Evolutionary conservation across 2,888 invertebrate genomes (phyloP), one percentile per base, ranked within the genome.

Genomic region (Dryococelus australis): DNA sequence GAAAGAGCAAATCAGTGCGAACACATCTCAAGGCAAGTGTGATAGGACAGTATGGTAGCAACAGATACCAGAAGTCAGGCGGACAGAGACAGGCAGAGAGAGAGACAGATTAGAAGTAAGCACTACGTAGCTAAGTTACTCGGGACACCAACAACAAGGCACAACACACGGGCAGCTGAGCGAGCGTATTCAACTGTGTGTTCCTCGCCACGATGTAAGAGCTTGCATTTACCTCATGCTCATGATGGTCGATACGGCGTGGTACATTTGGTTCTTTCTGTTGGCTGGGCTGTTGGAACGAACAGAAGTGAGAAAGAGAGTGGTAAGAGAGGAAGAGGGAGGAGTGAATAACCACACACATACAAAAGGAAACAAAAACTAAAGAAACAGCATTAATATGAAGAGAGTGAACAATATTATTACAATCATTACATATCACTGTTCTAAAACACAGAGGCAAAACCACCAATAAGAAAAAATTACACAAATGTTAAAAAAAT

Each of bases 211-310:
- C 65, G 8, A 20, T 2, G n/a, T 8, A 8, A 65, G 13, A 85
- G 85, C 47, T 51, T 27, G 51, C 85, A 87, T 86, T 96, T 96
- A 97, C 97, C 97, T 97, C 96, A 97, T 96, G 92, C 97, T 96
- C 94, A 97, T 97, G 93, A 98, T 97, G 93, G 97, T 97, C 91
- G 97, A 97, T 93, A 98, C 97, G 93, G 97, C 97, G 95, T 97
- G 97, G 96, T 97, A 97, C 97, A 97, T 97, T 96, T 97, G 97
- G 95, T 97, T 97, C 95, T 95, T 95, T 94, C 95, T 95, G 94
- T 88, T 87, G 86, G 78, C 78, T n/a, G 65, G 65, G 65, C 65
- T 65, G 65, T 65, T n/a, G 65, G 65, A 65, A 65, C 51, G 65
- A 24, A 65, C 65, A 65, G 24, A 10, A n/a, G 65, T 65, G 65